Evolutionary conservation across 2,113 vertebrate species (phyloP).

Genomic region (Trinectes maculatus): DNA sequence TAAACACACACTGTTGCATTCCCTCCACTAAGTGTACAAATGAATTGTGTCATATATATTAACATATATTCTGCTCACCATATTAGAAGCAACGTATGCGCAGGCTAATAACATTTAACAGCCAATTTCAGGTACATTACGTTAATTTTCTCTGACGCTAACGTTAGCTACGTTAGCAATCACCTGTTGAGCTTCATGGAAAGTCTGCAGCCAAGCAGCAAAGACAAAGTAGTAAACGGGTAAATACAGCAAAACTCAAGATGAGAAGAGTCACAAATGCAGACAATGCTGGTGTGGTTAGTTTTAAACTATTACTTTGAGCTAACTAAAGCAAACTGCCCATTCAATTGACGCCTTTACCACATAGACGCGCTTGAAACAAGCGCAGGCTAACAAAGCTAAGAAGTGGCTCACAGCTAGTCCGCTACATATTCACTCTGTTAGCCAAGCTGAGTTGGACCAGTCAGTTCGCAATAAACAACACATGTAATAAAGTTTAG

Average conservation of each 20-base stretch:
- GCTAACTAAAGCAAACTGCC: constrained; percentile 10
- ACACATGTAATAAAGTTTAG: accelerated
- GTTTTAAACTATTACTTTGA: background rate
- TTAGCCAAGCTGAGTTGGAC: background rate
- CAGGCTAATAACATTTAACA: background rate
- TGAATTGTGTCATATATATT: too few relatives aligned
- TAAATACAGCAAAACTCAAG: background rate
- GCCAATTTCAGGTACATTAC: background rate
- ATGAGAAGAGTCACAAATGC: accelerated
- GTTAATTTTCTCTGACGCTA: constrained; percentile 16
- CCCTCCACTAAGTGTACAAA: too few relatives aligned
- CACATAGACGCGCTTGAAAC: constrained; percentile 25
- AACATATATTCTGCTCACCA: background rate
- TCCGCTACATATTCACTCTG: background rate
- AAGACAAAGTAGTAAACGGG: background rate
- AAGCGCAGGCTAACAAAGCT: constrained; percentile 47
- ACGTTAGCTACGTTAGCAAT: constrained; percentile 42
- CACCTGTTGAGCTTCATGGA: constrained; percentile 72
- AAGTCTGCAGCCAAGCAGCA: constrained; percentile 15
- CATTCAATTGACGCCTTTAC: constrained; percentile 24
- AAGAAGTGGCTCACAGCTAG: constrained; percentile 55
- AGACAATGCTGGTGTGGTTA: background rate
- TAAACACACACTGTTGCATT: background rate
- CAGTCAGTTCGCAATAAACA: background rate
- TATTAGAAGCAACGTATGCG: background rate